A percentile compares a stretch with the other conserved stretches of the same genome.
phyloP scores from a whole-genome alignment of 2,113 vertebrate genomes.

The Takifugu flavidus region DNA sequence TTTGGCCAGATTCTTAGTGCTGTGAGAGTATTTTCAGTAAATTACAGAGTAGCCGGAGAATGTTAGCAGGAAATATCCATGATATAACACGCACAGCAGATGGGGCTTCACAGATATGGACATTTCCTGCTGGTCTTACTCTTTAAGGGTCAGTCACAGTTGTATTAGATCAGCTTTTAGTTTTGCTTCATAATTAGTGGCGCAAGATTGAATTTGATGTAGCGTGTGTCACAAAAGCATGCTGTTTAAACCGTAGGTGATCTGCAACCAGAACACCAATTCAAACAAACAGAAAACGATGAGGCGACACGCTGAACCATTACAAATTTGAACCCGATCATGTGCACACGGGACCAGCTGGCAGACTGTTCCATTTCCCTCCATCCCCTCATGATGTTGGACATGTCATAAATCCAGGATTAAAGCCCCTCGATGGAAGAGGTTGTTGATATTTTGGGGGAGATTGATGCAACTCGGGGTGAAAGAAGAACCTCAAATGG shows the following conservation, averaged over 20 bases:
- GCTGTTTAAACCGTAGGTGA: constrained; percentile 1
- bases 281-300: background rate
- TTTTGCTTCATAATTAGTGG: background rate
- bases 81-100: constrained; percentile 55
- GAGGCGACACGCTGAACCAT: background rate
- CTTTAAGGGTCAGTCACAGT: constrained; percentile 30
- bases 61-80: constrained; percentile 66
- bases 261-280: background rate
- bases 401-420: constrained; percentile 11
- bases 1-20: constrained; percentile 37
- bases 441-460: too few species aligned
- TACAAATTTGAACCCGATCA: background rate
- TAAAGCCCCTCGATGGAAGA: background rate
- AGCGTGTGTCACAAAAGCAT: constrained; percentile 2
- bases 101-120: constrained; percentile 34
- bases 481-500: too few species aligned
- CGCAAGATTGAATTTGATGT: background rate
- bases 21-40: constrained; percentile 64
- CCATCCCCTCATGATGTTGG: constrained; percentile 7
- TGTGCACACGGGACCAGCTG: constrained; percentile 36
- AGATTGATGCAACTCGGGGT: too few species aligned
- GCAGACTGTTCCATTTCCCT: constrained; percentile 31
- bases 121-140: constrained; percentile 54
- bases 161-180: constrained; percentile 28
- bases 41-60: constrained; percentile 65